Conservation (phyloP, 53 echinoderm and acorn worm species). For the Luidia sarsii region DNA sequence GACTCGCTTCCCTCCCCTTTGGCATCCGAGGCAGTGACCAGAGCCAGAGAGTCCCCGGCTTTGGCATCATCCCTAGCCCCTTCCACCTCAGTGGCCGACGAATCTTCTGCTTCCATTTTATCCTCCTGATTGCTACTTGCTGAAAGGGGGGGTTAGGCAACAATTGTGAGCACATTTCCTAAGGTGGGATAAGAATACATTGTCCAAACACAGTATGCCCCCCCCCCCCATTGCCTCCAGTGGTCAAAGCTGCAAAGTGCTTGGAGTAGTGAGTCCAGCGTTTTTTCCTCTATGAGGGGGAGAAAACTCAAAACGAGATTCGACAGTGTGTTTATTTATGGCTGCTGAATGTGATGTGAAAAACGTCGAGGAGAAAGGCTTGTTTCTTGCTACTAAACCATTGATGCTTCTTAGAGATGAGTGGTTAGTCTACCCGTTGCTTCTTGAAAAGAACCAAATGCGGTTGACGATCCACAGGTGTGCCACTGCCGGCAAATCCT, state of each 20-base stretch:
- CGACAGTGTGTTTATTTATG: no score
- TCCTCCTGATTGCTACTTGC: constrained; percentile 67
- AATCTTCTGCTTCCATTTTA: constrained; percentile 39
- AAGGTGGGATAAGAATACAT: constrained; percentile 8
- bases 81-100: constrained; percentile 48
- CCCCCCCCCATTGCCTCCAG: no score
- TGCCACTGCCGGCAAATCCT: no score
- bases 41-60: constrained; percentile 8
- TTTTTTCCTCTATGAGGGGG: no score
- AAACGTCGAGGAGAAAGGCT: no score
- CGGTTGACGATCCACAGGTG: no score
- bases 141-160: constrained; percentile 68
- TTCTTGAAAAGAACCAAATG: no score
- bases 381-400: constrained; percentile 49
- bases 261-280: no score
- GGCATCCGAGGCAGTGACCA: constrained; percentile 34
- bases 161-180: constrained; percentile 45
- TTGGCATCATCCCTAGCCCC: constrained; percentile 49
- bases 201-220: constrained; percentile 12
- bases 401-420: not conserved
- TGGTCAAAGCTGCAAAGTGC: no score
- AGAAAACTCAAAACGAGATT: no score
- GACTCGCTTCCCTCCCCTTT: constrained; percentile 83
- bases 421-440: no score
- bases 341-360: no score